A percentile compares a stretch with the other conserved stretches of the same genome.
phyloP scores from a whole-genome alignment of 2,888 invertebrate genomes.

The Nebria salina region DNA sequence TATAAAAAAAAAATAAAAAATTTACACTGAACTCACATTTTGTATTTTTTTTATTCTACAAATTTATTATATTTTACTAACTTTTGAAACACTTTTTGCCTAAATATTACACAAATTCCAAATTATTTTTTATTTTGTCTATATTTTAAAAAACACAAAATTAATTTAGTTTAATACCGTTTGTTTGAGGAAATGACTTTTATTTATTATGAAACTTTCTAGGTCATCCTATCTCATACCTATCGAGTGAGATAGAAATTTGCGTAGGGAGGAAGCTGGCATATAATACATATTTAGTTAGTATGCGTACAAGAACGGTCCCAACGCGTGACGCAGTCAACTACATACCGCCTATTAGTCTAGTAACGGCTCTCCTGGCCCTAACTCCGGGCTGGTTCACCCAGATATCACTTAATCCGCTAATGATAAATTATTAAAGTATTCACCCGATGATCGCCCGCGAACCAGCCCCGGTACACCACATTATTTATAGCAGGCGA shows the following conservation, averaged over 20 bases:
- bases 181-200: too few relatives aligned
- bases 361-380: neutral
- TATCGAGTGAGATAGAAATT: neutral
- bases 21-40: too few relatives aligned
- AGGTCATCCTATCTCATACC: neutral
- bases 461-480: neutral
- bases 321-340: slow-evolving; percentile 16
- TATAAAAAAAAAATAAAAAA: too few relatives aligned
- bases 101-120: too few relatives aligned
- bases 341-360: slow-evolving; percentile 11
- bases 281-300: neutral
- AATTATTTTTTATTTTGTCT: too few relatives aligned
- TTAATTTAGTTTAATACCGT: too few relatives aligned
- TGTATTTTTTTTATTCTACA: too few relatives aligned
- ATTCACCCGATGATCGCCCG: slow-evolving; percentile 49
- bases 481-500: neutral
- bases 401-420: slow-evolving; percentile 58
- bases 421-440: slow-evolving; percentile 60
- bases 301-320: neutral
- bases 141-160: too few relatives aligned
- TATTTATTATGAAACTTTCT: too few relatives aligned
- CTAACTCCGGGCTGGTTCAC: slow-evolving; percentile 18
- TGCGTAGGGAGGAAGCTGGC: neutral
- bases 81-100: too few relatives aligned
- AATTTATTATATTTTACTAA: too few relatives aligned